Evolutionary conservation across 2,113 vertebrate species (phyloP).

Genomic region (Colistium nudipinnis): DNA sequence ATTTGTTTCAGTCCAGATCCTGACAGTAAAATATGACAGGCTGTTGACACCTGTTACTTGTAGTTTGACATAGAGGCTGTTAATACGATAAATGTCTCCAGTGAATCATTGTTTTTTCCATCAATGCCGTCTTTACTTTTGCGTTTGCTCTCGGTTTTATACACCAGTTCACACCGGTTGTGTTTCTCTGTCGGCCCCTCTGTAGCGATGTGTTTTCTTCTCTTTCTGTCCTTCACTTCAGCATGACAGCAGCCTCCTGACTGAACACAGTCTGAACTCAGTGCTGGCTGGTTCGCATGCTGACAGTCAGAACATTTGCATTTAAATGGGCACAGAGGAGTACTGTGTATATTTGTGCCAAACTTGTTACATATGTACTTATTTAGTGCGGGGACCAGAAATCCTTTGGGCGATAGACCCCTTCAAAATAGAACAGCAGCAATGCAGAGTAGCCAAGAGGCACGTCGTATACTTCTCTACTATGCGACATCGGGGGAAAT

Average conservation of each 20-base stretch:
- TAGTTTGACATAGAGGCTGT: slow-evolving; percentile 18
- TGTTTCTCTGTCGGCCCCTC: slow-evolving; percentile 8
- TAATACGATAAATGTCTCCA: slow-evolving; percentile 8
- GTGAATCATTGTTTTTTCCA: slow-evolving; percentile 1
- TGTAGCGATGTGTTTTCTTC: slow-evolving; percentile 29
- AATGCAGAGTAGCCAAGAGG: slow-evolving; percentile 1
- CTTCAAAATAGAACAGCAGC: slow-evolving; percentile 15
- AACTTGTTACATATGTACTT: slow-evolving; percentile 52
- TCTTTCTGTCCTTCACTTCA: slow-evolving; percentile 5
- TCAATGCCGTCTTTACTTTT: slow-evolving; percentile 3
- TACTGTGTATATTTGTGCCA: slow-evolving; percentile 54
- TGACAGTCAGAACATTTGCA: slow-evolving; percentile 6
- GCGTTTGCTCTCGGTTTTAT: slow-evolving; percentile 12
- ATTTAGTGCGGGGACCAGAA: slow-evolving; percentile 40
- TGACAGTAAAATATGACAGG: slow-evolving; percentile 24
- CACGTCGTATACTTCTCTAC: neutral
- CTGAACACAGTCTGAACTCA: slow-evolving; percentile 5
- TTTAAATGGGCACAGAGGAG: slow-evolving; percentile 24
- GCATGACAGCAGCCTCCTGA: slow-evolving; percentile 3
- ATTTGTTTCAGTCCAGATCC: slow-evolving; percentile 1
- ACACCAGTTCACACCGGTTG: slow-evolving; percentile 6
- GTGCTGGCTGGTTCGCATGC: slow-evolving; percentile 2
- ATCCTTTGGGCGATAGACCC: neutral
- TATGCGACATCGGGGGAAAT: slow-evolving; percentile 13
- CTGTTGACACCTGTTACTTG: slow-evolving; percentile 12